Percentiles rank a stretch among this genome's conserved stretches.
Conservation (phyloP, 2,113 vertebrate species). For the Propithecus coquereli region DNA sequence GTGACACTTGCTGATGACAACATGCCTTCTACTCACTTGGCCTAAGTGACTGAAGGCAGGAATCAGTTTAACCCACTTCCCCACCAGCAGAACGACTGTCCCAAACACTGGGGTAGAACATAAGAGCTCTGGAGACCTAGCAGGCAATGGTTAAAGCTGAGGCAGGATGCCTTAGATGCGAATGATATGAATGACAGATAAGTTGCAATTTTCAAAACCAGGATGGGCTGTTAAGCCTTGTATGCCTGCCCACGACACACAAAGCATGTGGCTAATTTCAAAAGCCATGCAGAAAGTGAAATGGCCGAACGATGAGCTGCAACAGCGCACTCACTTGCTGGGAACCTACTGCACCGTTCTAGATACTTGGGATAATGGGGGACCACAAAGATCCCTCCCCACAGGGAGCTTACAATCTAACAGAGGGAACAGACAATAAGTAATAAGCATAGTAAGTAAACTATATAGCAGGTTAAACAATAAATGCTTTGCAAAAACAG, state of each 20-base stretch:
- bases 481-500: background rate
- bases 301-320: background rate
- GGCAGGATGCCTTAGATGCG: background rate
- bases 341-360: background rate
- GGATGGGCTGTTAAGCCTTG: background rate
- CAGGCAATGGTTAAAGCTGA: background rate
- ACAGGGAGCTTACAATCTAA: background rate
- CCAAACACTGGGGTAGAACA: background rate
- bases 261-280: background rate
- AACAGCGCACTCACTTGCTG: too few relatives aligned
- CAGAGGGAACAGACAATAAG: background rate
- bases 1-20: background rate
- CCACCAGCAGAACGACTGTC: background rate
- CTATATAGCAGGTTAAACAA: background rate
- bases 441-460: background rate
- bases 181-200: background rate
- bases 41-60: background rate
- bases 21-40: background rate
- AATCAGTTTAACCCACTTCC: background rate
- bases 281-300: background rate
- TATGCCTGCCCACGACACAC: background rate
- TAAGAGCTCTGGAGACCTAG: background rate
- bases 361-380: background rate
- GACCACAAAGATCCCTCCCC: background rate
- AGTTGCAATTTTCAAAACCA: background rate